Conservation (phyloP, 1,140 invertebrate genomes). For the Hycleus phaleratus region DNA sequence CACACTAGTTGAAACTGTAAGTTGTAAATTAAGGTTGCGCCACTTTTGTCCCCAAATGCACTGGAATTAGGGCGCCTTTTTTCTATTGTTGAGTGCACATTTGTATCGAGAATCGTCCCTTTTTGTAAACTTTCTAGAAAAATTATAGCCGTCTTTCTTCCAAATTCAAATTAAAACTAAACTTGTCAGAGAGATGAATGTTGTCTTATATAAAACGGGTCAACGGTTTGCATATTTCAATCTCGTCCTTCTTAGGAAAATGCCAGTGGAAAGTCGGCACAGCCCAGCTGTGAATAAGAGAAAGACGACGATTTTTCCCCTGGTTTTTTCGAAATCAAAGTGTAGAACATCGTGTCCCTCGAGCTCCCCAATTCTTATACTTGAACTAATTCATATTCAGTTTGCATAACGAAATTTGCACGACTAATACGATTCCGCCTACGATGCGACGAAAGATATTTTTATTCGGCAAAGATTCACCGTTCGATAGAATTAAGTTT, state of each 20-base stretch:
- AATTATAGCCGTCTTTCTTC: conserved; percentile 6
- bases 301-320: neutral
- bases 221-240: conserved; percentile 12
- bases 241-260: neutral
- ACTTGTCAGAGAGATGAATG: conserved; percentile 11
- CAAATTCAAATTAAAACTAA: conserved; percentile 15
- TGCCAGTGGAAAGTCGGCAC: neutral
- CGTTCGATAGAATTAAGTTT: conserved; percentile 8
- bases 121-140: conserved; percentile 1
- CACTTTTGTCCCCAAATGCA: too few relatives aligned
- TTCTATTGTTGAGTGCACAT: too few relatives aligned
- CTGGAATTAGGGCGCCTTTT: too few relatives aligned
- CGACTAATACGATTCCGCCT: neutral
- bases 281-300: too few relatives aligned
- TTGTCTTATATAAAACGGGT: conserved; percentile 12
- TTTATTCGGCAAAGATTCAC: conserved; percentile 1
- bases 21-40: too few relatives aligned
- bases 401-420: conserved; percentile 5
- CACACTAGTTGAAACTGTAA: too few relatives aligned
- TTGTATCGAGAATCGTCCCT: too few relatives aligned
- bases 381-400: conserved; percentile 9
- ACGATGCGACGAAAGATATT: neutral
- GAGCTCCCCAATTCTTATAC: too few relatives aligned
- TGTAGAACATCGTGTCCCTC: conserved; percentile 3
- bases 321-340: neutral